A percentile compares a stretch with the other conserved stretches of the same genome.
Conservation (phyloP, 2,888 invertebrate genomes). For the Choreutis nemorana region DNA sequence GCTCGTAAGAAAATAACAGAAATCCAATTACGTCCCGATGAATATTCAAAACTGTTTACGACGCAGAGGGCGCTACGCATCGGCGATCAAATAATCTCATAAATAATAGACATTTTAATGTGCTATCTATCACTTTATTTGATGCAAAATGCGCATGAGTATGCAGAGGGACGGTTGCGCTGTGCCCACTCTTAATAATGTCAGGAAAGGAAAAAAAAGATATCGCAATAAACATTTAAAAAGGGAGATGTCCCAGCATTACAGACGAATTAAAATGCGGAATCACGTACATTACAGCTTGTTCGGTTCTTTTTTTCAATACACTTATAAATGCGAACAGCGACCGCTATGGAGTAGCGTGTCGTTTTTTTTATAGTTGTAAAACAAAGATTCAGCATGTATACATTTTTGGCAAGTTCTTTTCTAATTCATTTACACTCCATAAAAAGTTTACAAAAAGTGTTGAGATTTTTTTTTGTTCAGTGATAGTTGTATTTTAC, state of each 20-base stretch:
- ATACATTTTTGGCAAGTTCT: too few species aligned
- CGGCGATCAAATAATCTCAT: slow-evolving; percentile 21
- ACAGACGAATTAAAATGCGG: slow-evolving; percentile 56
- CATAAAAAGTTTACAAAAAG: too few species aligned
- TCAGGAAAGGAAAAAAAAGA: slow-evolving; percentile 23
- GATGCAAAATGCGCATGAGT: slow-evolving; percentile 28
- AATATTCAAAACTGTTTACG: slow-evolving; percentile 33
- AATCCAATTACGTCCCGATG: slow-evolving; percentile 35
- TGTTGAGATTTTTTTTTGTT: too few species aligned
- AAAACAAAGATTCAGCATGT: too few species aligned
- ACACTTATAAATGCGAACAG: slow-evolving; percentile 39
- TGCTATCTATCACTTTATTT: slow-evolving; percentile 14
- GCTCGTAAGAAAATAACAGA: slow-evolving; percentile 23
- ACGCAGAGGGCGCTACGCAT: slow-evolving; percentile 17
- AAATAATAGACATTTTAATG: slow-evolving; percentile 14
- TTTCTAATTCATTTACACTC: too few species aligned
- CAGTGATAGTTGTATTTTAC: neutral
- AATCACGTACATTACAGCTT: slow-evolving; percentile 56
- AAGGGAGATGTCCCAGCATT: slow-evolving; percentile 43
- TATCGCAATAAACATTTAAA: slow-evolving; percentile 42
- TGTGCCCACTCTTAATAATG: slow-evolving; percentile 26
- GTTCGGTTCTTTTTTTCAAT: slow-evolving; percentile 38
- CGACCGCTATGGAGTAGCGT: slow-evolving; percentile 24
- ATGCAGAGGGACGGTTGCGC: slow-evolving; percentile 25
- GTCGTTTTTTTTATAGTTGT: neutral